Percentiles rank a stretch among this genome's conserved stretches.
Conservation (phyloP, 1,140 invertebrate genomes). For the Sycophaga agraensis region DNA sequence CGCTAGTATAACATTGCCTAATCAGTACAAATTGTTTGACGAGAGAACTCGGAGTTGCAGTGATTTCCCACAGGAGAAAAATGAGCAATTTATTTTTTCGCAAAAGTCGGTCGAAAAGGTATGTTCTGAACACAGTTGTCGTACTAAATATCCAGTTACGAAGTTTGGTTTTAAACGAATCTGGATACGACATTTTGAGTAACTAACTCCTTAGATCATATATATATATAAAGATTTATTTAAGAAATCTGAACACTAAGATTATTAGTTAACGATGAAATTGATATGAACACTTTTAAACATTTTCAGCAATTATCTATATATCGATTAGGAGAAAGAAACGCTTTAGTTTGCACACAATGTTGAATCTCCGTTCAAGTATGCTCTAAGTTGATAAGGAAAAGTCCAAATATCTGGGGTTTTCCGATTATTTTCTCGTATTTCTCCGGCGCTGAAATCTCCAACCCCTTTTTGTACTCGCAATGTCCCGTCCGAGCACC, state of each 20-base stretch:
- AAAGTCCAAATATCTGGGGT: too few relatives aligned
- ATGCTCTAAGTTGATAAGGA: background rate
- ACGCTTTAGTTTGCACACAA: background rate
- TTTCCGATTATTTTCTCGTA: background rate
- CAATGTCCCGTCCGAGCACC: slow-evolving; percentile 17
- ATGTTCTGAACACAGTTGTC: too few relatives aligned
- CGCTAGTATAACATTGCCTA: slow-evolving; percentile 43
- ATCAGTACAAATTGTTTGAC: slow-evolving; percentile 46
- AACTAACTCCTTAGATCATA: too few relatives aligned
- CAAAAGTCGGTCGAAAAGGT: background rate
- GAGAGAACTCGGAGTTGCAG: slow-evolving; percentile 26
- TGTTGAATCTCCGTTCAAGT: background rate
- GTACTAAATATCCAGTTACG: too few relatives aligned
- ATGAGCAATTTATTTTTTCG: background rate
- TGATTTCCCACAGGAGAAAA: slow-evolving; percentile 26
- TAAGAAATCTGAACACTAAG: background rate
- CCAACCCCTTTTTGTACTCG: slow-evolving; percentile 10
- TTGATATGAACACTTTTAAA: slow-evolving; percentile 2
- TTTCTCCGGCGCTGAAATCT: slow-evolving; percentile 24
- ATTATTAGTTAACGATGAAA: background rate
- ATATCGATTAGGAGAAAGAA: background rate
- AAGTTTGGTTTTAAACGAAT: too few relatives aligned
- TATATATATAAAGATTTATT: background rate
- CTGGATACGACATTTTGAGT: too few relatives aligned
- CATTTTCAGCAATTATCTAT: background rate